Conservation (phyloP, 1,140 invertebrate genomes). For the Panulirus ornatus region DNA sequence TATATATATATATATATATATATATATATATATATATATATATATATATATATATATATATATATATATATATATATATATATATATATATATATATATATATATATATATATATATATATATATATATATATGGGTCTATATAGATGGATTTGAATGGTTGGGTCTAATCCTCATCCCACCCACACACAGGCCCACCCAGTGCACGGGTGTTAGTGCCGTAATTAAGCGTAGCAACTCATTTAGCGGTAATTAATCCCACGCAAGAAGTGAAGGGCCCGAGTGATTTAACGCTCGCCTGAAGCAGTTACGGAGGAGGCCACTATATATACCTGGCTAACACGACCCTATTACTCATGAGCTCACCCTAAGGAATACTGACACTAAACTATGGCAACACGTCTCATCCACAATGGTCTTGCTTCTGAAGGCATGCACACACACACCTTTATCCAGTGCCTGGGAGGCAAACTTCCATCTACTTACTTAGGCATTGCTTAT, state of each 20-base stretch:
- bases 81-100: not conserved
- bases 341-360: not conserved
- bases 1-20: not conserved
- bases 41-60: not conserved
- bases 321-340: not conserved
- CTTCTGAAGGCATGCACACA: no score
- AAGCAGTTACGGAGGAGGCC: not conserved
- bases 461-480: no score
- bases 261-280: not conserved
- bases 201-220: constrained; percentile 2
- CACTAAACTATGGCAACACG: not conserved
- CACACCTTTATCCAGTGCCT: no score
- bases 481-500: no score
- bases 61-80: not conserved
- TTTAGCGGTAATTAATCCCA: constrained; percentile 17
- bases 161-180: not conserved
- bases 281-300: constrained; percentile 1
- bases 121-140: not conserved
- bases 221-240: constrained; percentile 6
- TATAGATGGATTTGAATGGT: no score
- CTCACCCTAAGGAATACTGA: not conserved
- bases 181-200: not conserved
- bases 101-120: not conserved
- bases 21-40: constrained; percentile 4
- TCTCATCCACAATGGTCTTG: no score